These are phyloP conservation scores for Euura lappo DNA, from an alignment of 1,140 invertebrate species.

Conservation along the genomic window DNA sequence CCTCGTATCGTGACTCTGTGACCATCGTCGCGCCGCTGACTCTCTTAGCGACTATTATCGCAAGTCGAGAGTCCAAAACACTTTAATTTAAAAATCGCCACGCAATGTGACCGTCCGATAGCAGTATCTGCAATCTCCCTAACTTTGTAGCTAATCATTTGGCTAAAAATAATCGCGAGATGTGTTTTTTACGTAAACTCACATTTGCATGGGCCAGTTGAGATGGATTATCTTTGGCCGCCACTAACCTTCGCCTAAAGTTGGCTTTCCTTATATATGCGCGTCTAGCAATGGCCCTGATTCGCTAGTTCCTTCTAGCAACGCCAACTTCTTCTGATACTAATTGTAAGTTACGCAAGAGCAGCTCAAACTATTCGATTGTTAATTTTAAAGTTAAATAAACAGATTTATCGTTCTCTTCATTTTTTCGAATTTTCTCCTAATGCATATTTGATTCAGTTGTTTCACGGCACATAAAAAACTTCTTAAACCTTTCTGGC, in stretches of 20 bases:
- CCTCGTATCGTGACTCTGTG: no score
- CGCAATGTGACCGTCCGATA: no score
- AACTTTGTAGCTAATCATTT: not conserved
- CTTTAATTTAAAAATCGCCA: no score
- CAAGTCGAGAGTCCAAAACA: no score
- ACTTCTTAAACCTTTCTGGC: no score
- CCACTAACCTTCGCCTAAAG: not conserved
- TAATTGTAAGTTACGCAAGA: not conserved
- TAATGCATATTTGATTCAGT: no score
- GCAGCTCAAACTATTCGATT: not conserved
- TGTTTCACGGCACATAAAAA: no score
- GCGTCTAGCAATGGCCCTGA: not conserved
- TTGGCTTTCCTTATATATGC: not conserved
- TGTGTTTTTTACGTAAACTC: not conserved
- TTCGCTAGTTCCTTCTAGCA: not conserved
- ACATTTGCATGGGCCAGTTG: not conserved
- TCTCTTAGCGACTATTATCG: no score
- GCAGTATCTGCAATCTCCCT: no score
- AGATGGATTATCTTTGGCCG: not conserved
- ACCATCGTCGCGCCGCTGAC: no score
- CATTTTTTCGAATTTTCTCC: no score
- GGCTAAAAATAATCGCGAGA: not conserved
- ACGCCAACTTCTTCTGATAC: not conserved
- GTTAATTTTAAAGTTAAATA: no score
- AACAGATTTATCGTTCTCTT: not conserved